Evolutionary conservation across 2,888 invertebrate genomes (phyloP).

Genomic region (Argyresthia albistria): DNA sequence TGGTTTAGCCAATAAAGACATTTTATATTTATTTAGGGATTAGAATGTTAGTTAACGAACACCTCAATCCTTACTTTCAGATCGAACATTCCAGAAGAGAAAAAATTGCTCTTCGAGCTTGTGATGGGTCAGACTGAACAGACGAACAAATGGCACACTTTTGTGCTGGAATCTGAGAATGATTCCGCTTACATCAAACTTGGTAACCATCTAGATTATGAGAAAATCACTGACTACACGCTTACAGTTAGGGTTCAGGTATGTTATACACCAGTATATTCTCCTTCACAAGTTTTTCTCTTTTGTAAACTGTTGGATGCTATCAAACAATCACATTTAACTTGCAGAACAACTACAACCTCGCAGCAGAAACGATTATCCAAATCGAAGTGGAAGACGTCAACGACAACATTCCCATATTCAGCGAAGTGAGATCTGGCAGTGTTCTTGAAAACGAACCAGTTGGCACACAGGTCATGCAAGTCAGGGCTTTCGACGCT

Average conservation of each 20-base stretch:
- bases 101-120: conserved; percentile 83
- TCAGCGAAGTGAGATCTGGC: conserved; percentile 85
- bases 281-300: too few species aligned
- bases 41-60: too few species aligned
- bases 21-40: too few species aligned
- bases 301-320: too few species aligned
- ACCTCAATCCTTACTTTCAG: conserved; percentile 32
- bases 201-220: conserved; percentile 85
- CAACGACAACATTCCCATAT: conserved; percentile 91
- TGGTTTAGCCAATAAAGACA: too few species aligned
- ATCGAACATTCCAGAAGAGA: conserved; percentile 83
- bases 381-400: conserved; percentile 88
- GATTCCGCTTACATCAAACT: conserved; percentile 82
- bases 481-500: conserved; percentile 87
- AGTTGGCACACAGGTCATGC: conserved; percentile 88
- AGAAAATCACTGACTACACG: conserved; percentile 86
- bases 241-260: conserved; percentile 85
- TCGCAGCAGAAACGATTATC: conserved; percentile 85
- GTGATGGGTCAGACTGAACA: conserved; percentile 88
- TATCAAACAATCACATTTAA: conserved; percentile 1
- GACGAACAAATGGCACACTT: conserved; percentile 87
- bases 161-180: conserved; percentile 77
- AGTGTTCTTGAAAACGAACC: conserved; percentile 90
- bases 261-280: conserved; percentile 19
- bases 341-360: conserved; percentile 80